Evolutionary conservation across 2,888 invertebrate species (phyloP).

Genomic region (Frankliniella intonsa): DNA sequence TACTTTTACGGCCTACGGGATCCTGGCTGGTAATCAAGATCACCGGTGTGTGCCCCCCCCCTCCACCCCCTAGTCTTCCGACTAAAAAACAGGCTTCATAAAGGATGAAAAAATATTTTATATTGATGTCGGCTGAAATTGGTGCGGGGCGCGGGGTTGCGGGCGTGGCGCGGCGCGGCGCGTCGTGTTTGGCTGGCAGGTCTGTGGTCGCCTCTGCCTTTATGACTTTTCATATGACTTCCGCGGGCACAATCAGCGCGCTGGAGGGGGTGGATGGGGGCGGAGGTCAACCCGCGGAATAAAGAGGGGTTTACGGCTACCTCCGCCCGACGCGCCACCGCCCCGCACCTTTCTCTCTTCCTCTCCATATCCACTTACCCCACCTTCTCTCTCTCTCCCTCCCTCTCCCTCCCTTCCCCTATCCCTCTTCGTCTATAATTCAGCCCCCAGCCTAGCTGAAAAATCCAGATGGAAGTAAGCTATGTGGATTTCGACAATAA

Average conservation of each 20-base stretch:
- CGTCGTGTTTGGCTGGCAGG: neutral
- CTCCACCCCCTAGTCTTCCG: too few species aligned
- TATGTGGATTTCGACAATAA: too few species aligned
- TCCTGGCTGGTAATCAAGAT: too few species aligned
- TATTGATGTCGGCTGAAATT: slow-evolving; percentile 10
- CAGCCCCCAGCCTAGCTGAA: too few species aligned
- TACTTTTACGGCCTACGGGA: too few species aligned
- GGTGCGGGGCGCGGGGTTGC: neutral
- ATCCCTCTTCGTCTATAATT: too few species aligned
- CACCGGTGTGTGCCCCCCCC: too few species aligned
- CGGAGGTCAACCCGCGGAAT: neutral
- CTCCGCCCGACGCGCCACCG: neutral
- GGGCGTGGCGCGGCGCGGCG: neutral
- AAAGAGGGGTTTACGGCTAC: neutral
- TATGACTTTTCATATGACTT: slow-evolving; percentile 23
- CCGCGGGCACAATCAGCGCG: neutral
- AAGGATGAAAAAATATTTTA: neutral
- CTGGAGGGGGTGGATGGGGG: neutral
- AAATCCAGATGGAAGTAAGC: too few species aligned
- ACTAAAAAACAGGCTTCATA: too few species aligned
- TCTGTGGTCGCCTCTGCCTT: neutral
- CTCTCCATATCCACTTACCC: too few species aligned
- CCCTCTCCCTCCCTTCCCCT: too few species aligned
- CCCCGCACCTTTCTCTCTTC: neutral
- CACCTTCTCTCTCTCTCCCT: too few species aligned